Evolutionary conservation across 2,888 invertebrate species (phyloP), one percentile per base, ranked within the genome.

Genomic region (Bellardia bayeri): DNA sequence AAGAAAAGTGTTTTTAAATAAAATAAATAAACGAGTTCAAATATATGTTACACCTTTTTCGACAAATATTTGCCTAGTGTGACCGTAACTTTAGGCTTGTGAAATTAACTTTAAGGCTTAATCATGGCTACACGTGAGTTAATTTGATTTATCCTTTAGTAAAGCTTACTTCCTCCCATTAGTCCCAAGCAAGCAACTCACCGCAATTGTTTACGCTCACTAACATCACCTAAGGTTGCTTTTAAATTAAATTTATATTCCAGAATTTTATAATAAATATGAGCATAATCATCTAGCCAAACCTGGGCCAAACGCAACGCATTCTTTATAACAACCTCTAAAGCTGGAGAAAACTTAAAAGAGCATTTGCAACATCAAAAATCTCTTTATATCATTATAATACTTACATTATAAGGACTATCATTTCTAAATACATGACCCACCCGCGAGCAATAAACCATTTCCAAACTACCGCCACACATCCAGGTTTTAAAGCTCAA

Each of bases 401-500:
- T 16, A 86, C 90, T 90, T 91, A 93, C 93, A 92, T 98, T 98
- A 94, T 99, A 99, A 0, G 99, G 99, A 14, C 98, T 98, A 85
- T 99, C 95, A 94, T 99, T 99, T 89, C 99, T 95, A 95, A 99
- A 99, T 92, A 99, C 99, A 94, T 99, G 99, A 7, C 99, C 99
- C 58, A 99, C 99, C 94, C 99, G 99, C 6, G 99, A 99, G 93
- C 99, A 99, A 1, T 99, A 99, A 37, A 99, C 97, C 89, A 99
- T 99, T 94, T 99, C 99, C 90, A 99, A 94, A 0, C 97, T 98
- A 66, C 99, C 99, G 82, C 99, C 99, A 92, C 99, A 99, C 99
- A 99, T 99, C 99, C 99, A 99, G 11, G 98, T 98, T 95, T 99
- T 99, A 94, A 99, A 99, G 0, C 99, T 99, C 33, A 99, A 94